These are phyloP conservation scores for Acleris holmiana DNA, from an alignment of 2,888 invertebrate genomes.

Conservation along the genomic window DNA sequence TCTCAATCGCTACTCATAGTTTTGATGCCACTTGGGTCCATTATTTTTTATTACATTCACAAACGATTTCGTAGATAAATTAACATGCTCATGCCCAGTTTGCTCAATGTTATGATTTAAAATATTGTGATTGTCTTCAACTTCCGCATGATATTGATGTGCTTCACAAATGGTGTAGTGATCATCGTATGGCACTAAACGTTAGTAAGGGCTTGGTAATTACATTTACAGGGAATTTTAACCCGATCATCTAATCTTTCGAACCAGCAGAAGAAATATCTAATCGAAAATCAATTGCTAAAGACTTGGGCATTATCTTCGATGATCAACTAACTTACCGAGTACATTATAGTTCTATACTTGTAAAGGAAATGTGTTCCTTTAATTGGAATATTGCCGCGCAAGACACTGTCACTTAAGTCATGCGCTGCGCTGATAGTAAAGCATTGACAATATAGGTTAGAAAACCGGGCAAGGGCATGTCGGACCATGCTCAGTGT, in stretches of 20 bases:
- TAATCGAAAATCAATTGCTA: neutral
- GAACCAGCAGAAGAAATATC: neutral
- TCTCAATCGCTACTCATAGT: no score
- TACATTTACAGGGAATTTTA: neutral
- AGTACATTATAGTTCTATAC: neutral
- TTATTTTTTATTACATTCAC: neutral
- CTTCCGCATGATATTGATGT: neutral
- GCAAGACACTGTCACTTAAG: no score
- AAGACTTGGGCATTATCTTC: neutral
- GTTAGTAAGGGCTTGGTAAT: neutral
- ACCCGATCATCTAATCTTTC: neutral
- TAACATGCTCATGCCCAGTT: neutral
- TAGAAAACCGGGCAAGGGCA: no score
- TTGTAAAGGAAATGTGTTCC: no score
- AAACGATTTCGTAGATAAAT: neutral
- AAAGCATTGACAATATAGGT: no score
- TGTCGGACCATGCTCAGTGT: no score
- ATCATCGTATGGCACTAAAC: neutral
- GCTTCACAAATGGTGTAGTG: neutral
- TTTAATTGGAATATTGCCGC: no score
- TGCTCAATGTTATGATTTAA: neutral
- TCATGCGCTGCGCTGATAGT: no score
- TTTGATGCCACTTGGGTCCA: neutral
- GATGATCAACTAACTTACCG: neutral
- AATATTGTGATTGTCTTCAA: neutral